Conservation (phyloP, 2,113 vertebrate species). For the Holacanthus passer region DNA sequence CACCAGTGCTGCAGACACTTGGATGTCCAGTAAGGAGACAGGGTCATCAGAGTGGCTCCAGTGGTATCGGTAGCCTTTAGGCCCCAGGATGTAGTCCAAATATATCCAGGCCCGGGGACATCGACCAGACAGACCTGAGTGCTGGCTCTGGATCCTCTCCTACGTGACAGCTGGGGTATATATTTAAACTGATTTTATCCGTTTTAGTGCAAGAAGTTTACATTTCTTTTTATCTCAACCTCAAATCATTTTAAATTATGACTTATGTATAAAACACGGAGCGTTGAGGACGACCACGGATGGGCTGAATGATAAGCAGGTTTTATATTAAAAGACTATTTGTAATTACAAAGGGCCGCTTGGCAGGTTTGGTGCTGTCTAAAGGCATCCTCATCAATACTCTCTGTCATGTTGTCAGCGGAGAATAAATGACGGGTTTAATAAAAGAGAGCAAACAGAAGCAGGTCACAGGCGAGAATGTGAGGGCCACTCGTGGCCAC, state of each 20-base stretch:
- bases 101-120: constrained; percentile 55
- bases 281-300: neutral
- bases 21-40: constrained; percentile 50
- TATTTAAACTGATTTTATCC: constrained; percentile 25
- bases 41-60: constrained; percentile 51
- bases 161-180: constrained; percentile 37
- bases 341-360: constrained; percentile 42
- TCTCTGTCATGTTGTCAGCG: constrained; percentile 56
- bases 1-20: constrained; percentile 26
- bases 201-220: neutral
- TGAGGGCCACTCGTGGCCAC: constrained; percentile 57
- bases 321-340: constrained; percentile 41
- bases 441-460: constrained; percentile 75
- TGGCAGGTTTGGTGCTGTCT: constrained; percentile 41
- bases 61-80: constrained; percentile 50
- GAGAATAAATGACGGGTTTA: constrained; percentile 69
- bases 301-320: constrained; percentile 35
- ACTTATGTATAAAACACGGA: constrained; percentile 5
- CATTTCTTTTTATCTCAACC: constrained; percentile 1
- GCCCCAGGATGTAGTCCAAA: constrained; percentile 62
- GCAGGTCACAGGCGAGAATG: constrained; percentile 72
- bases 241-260: neutral
- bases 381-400: constrained; percentile 59
- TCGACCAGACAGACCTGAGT: constrained; percentile 43
- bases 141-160: constrained; percentile 35